These are phyloP conservation scores for Pemphredon lugubris DNA, from an alignment of 2,888 invertebrate species.

Conservation along the genomic window DNA sequence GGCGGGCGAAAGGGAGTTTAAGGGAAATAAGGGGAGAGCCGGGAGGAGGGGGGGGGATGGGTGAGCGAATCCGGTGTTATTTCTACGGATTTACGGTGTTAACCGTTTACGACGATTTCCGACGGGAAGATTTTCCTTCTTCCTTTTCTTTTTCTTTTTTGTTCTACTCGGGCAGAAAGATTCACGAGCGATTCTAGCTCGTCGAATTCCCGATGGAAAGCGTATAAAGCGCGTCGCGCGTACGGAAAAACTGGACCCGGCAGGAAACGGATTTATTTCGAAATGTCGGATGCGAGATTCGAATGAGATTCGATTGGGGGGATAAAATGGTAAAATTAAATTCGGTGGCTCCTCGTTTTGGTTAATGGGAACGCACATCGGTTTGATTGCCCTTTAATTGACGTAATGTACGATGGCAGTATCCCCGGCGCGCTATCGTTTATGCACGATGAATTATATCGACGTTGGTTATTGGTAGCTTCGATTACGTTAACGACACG, in stretches of 20 bases:
- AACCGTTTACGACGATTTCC: slow-evolving; percentile 3
- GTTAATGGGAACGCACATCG: slow-evolving; percentile 8
- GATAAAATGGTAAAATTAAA: too few relatives aligned
- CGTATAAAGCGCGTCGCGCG: too few relatives aligned
- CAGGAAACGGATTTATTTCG: too few relatives aligned
- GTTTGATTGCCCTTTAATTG: slow-evolving; percentile 33
- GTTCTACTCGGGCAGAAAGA: too few relatives aligned
- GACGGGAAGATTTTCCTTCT: too few relatives aligned
- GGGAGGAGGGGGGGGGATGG: neutral
- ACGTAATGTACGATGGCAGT: slow-evolving; percentile 16
- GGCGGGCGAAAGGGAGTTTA: too few relatives aligned
- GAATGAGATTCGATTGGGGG: too few relatives aligned
- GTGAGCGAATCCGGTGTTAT: neutral
- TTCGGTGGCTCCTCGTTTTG: slow-evolving; percentile 5
- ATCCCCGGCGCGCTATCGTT: slow-evolving; percentile 14
- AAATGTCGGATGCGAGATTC: too few relatives aligned
- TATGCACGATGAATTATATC: slow-evolving; percentile 18
- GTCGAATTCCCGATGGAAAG: too few relatives aligned
- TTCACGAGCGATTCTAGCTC: too few relatives aligned
- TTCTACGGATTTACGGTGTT: neutral
- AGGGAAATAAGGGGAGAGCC: neutral
- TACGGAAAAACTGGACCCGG: too few relatives aligned
- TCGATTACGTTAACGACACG: slow-evolving; percentile 35
- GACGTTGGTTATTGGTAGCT: slow-evolving; percentile 2
- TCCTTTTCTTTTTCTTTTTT: too few relatives aligned